Conservation (phyloP, 2,888 invertebrate genomes). For the Petrolisthes manimaculis region DNA sequence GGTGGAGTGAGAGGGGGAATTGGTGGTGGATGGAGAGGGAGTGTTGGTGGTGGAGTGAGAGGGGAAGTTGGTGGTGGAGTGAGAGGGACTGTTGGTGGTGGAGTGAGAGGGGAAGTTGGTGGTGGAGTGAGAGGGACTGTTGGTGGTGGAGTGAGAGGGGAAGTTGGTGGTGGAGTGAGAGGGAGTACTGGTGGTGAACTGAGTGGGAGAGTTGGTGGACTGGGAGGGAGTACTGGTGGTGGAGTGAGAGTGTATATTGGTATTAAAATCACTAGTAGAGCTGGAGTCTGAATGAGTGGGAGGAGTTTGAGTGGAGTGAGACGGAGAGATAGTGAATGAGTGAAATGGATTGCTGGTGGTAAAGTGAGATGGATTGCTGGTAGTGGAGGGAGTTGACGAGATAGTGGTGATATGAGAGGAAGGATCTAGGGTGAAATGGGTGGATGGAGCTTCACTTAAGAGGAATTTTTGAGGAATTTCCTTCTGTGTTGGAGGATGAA, state of each 20-base stretch:
- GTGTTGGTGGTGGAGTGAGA: neutral
- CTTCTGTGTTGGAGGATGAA: neutral
- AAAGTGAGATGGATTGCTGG: neutral
- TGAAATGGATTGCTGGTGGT: neutral
- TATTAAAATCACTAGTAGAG: neutral
- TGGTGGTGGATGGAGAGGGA: neutral
- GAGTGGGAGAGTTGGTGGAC: neutral
- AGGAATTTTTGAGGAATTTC: neutral
- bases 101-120: neutral
- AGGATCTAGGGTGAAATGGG: neutral
- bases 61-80: neutral
- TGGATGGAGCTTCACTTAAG: neutral
- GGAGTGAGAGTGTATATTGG: neutral
- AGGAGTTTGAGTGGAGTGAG: neutral
- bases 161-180: neutral
- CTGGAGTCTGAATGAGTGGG: neutral
- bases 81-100: neutral
- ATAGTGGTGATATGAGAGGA: neutral
- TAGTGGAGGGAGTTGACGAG: neutral
- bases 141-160: neutral
- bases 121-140: neutral
- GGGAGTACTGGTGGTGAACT: neutral
- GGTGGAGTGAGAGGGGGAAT: neutral
- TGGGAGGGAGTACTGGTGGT: neutral
- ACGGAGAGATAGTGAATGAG: neutral